Base-by-base conservation (phyloP, 2,797 vertebrate genomes). In the Prunella strophiata region DNA sequence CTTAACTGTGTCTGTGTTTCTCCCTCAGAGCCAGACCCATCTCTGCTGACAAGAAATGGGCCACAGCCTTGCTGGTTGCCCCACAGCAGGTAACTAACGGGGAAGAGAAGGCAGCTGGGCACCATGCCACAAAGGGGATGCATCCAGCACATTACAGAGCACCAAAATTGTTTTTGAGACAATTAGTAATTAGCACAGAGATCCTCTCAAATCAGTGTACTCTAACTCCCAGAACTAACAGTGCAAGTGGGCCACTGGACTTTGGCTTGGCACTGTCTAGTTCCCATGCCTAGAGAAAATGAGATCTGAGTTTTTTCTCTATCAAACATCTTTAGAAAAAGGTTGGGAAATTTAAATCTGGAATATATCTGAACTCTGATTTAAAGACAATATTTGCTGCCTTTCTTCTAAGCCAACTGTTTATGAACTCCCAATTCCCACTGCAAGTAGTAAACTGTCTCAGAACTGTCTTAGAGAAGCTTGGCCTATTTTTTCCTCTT, bases 251-350 rank as follows among this genome's bases (percentile, higher is more conserved):
- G 5, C 10, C 47, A 11, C 25, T 15, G 11, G 34, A 72, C 34
- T 73, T 71, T 40, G 29, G 1, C 5, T 3, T 40, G 16, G 11
- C 10, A 27, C 3, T 0, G 0, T 14, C 11, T 18, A 14, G 15
- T 17, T 72, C 8, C 9, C 11, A 23, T 3, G 3, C 5, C 2
- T 58, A 10, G 10, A 30, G 15, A 25, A 42, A 2, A 1, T 10
- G 11, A 57, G 11, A 34, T 51, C 11, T 48, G 4, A 40, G 54
- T 0, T 16, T 62, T 45, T n/a, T 10, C 11, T 8, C 5, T 29
- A 5, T 16, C 17, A 67, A 7, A 4, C 5, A 3, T 11, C 23
- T 75, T 68, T 57, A 74, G 59, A 68, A 75, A 15, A 42, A 58
- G 11, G 4, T 54, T 4, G 13, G 23, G 9, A 58, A 13, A 21